Conservation (phyloP, 37 sponge, comb jelly and placozoan species). For the Mnemiopsis leidyi region DNA sequence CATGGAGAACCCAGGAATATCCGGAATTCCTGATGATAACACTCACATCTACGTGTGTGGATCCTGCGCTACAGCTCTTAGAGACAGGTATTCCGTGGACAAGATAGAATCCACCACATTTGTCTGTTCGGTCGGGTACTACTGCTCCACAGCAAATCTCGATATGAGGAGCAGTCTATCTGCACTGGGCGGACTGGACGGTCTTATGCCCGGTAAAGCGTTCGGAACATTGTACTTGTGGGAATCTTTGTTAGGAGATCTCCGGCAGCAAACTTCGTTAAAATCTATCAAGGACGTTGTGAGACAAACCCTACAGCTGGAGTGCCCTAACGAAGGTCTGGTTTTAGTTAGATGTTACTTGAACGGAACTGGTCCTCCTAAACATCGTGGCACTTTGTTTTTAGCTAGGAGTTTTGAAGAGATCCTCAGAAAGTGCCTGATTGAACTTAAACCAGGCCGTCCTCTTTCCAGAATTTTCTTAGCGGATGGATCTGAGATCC, state of each 20-base stretch:
- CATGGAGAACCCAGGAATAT: slow-evolving; percentile 58
- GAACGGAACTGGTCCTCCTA: slow-evolving; percentile 53
- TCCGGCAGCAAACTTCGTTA: slow-evolving; percentile 12
- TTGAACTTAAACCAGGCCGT: slow-evolving; percentile 21
- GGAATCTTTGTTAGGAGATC: slow-evolving; percentile 53
- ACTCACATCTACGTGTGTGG: slow-evolving; percentile 65
- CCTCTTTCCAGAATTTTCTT: slow-evolving; percentile 36
- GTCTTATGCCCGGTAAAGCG: neutral
- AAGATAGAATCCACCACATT: slow-evolving; percentile 48
- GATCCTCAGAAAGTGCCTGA: slow-evolving; percentile 50
- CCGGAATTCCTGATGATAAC: slow-evolving; percentile 51
- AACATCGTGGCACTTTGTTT: slow-evolving; percentile 35
- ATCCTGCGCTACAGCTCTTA: slow-evolving; percentile 50
- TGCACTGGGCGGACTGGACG: slow-evolving; percentile 26
- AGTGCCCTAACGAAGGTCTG: slow-evolving; percentile 50
- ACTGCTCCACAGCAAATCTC: slow-evolving; percentile 17
- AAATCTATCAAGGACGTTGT: slow-evolving; percentile 45
- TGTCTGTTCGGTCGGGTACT: slow-evolving; percentile 63
- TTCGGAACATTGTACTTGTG: slow-evolving; percentile 51
- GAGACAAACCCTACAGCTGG: slow-evolving; percentile 47
- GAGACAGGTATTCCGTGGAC: slow-evolving; percentile 32
- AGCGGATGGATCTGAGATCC: slow-evolving; percentile 3
- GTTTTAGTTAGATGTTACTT: slow-evolving; percentile 50
- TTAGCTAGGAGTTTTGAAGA: slow-evolving; percentile 45
- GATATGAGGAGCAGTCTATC: slow-evolving; percentile 32